Evolutionary conservation across 2,888 invertebrate genomes (phyloP), one percentile per base, ranked within the genome.

Genomic region (Sinotaia quadrata): DNA sequence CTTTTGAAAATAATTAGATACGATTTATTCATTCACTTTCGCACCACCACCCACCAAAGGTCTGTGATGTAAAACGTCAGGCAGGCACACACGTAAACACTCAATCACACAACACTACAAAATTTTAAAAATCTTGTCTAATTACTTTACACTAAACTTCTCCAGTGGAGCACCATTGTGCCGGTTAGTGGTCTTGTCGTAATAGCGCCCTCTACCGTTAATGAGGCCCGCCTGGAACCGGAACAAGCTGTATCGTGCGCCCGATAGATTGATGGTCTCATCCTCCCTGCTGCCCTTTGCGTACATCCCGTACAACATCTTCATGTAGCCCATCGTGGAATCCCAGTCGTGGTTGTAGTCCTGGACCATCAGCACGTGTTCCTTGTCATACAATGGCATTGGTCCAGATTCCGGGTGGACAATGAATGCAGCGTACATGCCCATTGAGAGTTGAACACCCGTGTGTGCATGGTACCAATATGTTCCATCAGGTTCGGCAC

Each of bases 401-500:
- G 24, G 37, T 8, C 27, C 47, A 29, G 12, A 58, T 51, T 44
- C 54, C 8, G 68, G 68, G 52, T 68, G 54, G 27, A 54, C 54
- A 10, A 54, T 24, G 10, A 54, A 54, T 24, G 54, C 24, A 10
- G 27, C 79, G 51, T 65, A 68, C 4, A 79, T 62, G 0, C 81
- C 81, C 66, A 72, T 71, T 2, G 69, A 69, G 7, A 78, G 58
- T 65, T 81, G 81, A n/a, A 62, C 59, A 0, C 73, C 74, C 4
- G 77, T 52, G 61, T 81, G 81, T 2, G 78, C 73, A 70, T 81
- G 79, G 41, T 78, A 81, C 77, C 78, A 80, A 66, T 66, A 73
- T 2, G 81, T 78, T 2, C 81, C 81, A 2, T 29, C 67, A 12
- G 73, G 77, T 7, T 59, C 47, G 2, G 75, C 75, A 7, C 1